Base-by-base conservation (phyloP, 1,140 invertebrate species). In the Trachymyrmex cornetzi region DNA sequence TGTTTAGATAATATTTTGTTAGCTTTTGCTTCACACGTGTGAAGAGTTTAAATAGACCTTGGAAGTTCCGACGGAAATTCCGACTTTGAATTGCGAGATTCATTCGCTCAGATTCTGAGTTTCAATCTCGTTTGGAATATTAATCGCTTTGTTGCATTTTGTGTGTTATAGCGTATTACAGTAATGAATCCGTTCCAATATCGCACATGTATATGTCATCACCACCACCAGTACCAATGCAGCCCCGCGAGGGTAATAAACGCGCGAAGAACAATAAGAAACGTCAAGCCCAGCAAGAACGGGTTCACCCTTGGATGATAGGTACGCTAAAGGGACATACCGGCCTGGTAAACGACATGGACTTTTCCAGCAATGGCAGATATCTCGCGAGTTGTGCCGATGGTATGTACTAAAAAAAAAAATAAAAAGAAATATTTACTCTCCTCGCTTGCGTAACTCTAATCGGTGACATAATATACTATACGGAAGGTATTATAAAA, bases 311-410 rank as follows among this genome's bases (percentile, higher is more conserved):
- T 2, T 98, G 97, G 98, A 95, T 98, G 69, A 93, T 97, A 1
- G 96, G 97, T 38, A 96, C 97, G 16, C 95, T 99, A 55, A 98
- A 98, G 93, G 98, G 98, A 16, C 98, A 99, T 91, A 97, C 97
- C 3, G 97, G 96, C 0, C 94, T 95, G 0, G 96, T 99, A 27
- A 94, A 97, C 0, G 96, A 97, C 72, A 96, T 98, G 92, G 97
- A 97, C 93, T 98, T 98, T 92, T 98, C 98, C 67, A 96, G 96
- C 12, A 98, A 98, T 95, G 98, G 97, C 69, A 98, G 98, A 95
- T 98, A 97, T 91, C 95, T 99, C 85, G 97, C 97, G 63, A 97
- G 97, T 66, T 97, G 97, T 93, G 97, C 97, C 87, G 97, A 98
- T 96, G 98, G 98, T 98, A 96, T 95, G 96, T 96, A 27, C 5